These are phyloP conservation scores for Eulimnadia texana DNA, from an alignment of 1,140 invertebrate species.

Conservation along the genomic window DNA sequence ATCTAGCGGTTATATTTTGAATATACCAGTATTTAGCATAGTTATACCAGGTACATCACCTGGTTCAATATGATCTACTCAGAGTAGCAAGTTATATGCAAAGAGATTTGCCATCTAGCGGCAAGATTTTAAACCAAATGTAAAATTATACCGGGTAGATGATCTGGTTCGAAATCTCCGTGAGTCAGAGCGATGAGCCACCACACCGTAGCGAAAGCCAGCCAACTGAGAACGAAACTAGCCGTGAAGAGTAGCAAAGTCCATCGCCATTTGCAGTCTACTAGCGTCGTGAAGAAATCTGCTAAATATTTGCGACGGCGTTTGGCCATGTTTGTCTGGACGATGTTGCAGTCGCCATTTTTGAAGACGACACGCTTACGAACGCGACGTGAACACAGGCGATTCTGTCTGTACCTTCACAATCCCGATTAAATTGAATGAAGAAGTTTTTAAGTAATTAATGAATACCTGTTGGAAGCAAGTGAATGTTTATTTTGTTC, in stretches of 20 bases:
- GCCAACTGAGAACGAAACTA: conserved; percentile 82
- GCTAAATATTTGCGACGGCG: conserved; percentile 69
- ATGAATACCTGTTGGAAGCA: too few species aligned
- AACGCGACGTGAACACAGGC: conserved; percentile 57
- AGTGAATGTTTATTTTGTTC: too few species aligned
- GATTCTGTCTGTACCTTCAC: conserved; percentile 58
- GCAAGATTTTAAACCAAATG: too few species aligned
- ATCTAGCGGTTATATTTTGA: too few species aligned
- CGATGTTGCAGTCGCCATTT: conserved; percentile 85
- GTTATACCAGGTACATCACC: too few species aligned
- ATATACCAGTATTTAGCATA: too few species aligned
- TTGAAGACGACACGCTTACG: conserved; percentile 78
- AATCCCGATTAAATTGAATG: not conserved
- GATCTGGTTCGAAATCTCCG: conserved; percentile 65
- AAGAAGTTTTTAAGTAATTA: too few species aligned
- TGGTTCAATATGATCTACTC: too few species aligned
- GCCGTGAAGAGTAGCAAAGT: conserved; percentile 81
- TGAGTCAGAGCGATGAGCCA: conserved; percentile 83
- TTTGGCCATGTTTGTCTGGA: conserved; percentile 80
- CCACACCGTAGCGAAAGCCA: conserved; percentile 80
- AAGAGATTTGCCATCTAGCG: too few species aligned
- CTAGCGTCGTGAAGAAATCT: conserved; percentile 25
- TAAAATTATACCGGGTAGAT: conserved; percentile 37
- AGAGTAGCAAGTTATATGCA: too few species aligned
- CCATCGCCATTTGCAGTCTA: conserved; percentile 90